Evolutionary conservation across 2,113 vertebrate species (phyloP), one percentile per base, ranked within the genome.

Genomic region (Oryzias woworae): DNA sequence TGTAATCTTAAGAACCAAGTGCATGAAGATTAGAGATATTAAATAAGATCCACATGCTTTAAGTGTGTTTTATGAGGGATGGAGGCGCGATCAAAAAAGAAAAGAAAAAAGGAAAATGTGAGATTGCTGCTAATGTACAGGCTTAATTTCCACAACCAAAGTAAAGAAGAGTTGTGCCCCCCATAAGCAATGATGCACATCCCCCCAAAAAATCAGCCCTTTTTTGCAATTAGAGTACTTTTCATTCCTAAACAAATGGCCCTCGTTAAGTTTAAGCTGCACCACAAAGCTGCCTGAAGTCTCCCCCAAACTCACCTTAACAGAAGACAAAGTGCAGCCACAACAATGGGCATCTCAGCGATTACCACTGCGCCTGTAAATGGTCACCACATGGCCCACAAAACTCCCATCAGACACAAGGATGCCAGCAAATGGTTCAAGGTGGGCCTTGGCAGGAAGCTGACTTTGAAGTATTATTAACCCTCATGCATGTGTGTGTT

Each of bases 351-450:
- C 7, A 47, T 28, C 48, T 74, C 47, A n/a, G 55, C 51, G 14
- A 79, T 82, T 69, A 83, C 58, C 53, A 70, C 56, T 57, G 48
- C 36, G 49, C 26, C 72, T 70, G 66, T 67, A 83, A 88, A 89
- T 76, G 79, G 66, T 58, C 80, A 60, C 78, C 84, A 83, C 71
- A 81, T 85, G 88, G 82, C 72, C 73, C 73, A 74, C 44, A 26
- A 80, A 67, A 52, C n/a, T 63, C 44, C 58, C 81, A 65, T 83
- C 82, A 81, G 46, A 50, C 23, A 0, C 54, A 58, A 56, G 74
- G 58, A 77, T 67, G 64, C 65, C 24, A 69, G 55, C 78, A 87
- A 89, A 88, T 86, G 85, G 82, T 73, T 68, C 71, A 71, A 75
- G 41, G 72, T 71, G 60, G 66, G 60, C 67, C 28, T 10, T 23